A percentile compares a stretch with the other conserved stretches of the same genome.
phyloP scores from a whole-genome alignment of 2,797 vertebrate species.

The Parauchenoglanis punctatus region DNA sequence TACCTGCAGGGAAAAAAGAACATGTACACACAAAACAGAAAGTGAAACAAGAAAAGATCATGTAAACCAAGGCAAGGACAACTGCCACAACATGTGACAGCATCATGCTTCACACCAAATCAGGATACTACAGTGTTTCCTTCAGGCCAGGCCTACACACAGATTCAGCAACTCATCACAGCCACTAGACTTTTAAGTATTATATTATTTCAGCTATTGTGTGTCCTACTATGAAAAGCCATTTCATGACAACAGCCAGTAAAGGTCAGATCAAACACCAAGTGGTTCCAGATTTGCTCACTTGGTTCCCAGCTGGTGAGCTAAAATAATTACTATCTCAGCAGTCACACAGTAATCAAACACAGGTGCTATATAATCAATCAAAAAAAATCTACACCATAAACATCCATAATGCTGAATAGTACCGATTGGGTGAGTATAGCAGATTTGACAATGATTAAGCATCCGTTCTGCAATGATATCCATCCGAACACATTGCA shows the following conservation, averaged over 20 bases:
- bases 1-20: slow-evolving; percentile 69
- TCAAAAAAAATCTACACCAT: no score
- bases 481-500: slow-evolving; percentile 1
- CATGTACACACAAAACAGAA: not conserved
- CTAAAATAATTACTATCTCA: not conserved
- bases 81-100: not conserved
- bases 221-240: not conserved
- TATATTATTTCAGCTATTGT: not conserved
- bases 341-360: slow-evolving; percentile 14
- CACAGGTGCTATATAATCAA: not conserved
- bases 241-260: not conserved
- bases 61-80: not conserved
- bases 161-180: slow-evolving; percentile 1
- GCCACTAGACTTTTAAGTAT: not conserved
- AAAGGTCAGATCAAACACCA: not conserved
- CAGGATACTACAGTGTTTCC: not conserved
- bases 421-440: slow-evolving; percentile 53
- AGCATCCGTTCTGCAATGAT: not conserved
- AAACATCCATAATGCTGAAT: slow-evolving; percentile 27
- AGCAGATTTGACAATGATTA: slow-evolving; percentile 18
- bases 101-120: not conserved
- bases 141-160: not conserved
- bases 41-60: not conserved
- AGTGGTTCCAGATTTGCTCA: slow-evolving; percentile 9
- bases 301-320: not conserved